These are phyloP conservation scores for Chrysolina haemoptera DNA, from an alignment of 2,888 invertebrate genomes.

Conservation along the genomic window DNA sequence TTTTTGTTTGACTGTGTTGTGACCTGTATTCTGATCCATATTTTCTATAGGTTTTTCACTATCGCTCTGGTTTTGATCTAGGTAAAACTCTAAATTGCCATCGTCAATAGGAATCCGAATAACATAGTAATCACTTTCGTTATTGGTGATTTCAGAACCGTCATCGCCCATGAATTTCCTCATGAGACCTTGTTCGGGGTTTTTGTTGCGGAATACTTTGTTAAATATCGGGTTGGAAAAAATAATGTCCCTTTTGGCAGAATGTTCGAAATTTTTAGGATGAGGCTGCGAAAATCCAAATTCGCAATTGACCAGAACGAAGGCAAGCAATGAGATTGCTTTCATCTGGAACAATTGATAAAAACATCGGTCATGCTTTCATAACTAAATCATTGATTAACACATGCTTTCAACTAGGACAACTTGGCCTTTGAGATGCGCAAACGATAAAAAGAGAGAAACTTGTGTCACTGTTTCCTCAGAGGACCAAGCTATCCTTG, in stretches of 20 bases:
- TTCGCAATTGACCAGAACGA: not conserved
- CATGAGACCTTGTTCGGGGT: conserved; percentile 24
- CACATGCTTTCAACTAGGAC: too few relatives aligned
- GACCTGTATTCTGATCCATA: not conserved
- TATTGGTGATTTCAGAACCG: not conserved
- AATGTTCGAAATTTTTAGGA: not conserved
- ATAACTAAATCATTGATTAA: too few relatives aligned
- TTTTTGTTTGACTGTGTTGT: not conserved
- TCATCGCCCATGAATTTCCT: conserved; percentile 31
- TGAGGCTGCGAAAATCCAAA: not conserved
- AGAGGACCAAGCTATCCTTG: too few relatives aligned
- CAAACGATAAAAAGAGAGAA: too few relatives aligned
- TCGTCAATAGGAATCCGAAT: conserved; percentile 2
- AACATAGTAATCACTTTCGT: conserved; percentile 15
- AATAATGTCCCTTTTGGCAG: conserved; percentile 25
- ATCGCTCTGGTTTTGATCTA: not conserved
- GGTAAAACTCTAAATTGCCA: conserved; percentile 10
- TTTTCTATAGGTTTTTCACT: not conserved
- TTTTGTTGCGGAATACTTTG: conserved; percentile 28
- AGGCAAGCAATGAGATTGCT: not conserved
- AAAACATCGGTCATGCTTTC: not conserved
- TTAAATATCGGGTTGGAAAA: conserved; percentile 26
- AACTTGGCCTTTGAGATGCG: too few relatives aligned
- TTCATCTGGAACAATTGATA: conserved; percentile 20
- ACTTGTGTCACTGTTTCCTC: too few relatives aligned